These are phyloP conservation scores for Albula goreensis DNA, from an alignment of 2,113 vertebrate species.

Conservation along the genomic window DNA sequence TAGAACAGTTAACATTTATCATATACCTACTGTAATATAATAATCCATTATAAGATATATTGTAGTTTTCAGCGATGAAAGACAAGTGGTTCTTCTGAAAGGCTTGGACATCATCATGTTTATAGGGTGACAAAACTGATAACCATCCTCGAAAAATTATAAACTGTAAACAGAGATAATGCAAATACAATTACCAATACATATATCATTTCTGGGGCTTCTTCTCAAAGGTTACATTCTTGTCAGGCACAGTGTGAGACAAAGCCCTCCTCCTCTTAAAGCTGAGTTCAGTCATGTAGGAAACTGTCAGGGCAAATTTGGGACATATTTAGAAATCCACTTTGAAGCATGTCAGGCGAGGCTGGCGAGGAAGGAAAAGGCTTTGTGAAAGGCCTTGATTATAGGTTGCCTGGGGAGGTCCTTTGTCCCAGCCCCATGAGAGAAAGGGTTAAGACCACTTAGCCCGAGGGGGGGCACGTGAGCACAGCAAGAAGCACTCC, in stretches of 20 bases:
- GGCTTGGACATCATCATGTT: neutral
- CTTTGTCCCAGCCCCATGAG: conserved; percentile 70
- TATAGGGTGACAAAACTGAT: neutral
- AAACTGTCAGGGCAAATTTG: conserved; percentile 29
- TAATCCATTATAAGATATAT: neutral
- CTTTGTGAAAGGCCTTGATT: conserved; percentile 60
- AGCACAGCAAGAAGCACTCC: neutral
- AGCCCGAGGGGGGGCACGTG: conserved; percentile 56
- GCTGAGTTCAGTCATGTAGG: conserved; percentile 16
- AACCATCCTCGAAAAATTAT: too few relatives aligned
- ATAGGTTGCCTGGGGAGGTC: conserved; percentile 66
- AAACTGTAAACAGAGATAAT: too few relatives aligned
- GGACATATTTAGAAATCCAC: conserved; percentile 39
- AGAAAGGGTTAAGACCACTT: conserved; percentile 72
- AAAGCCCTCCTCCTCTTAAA: neutral
- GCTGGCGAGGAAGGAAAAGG: conserved; percentile 21
- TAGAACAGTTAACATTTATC: too few relatives aligned
- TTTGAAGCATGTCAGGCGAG: conserved; percentile 35
- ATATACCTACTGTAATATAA: too few relatives aligned
- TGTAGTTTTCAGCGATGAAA: neutral
- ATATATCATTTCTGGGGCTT: neutral
- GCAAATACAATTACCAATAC: too few relatives aligned
- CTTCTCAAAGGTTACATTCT: neutral
- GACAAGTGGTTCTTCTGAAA: neutral
- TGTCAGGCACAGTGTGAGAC: neutral